These are phyloP conservation scores for Beroe forskalii DNA, from an alignment of 37 sponge, comb jelly and placozoan genomes.

Conservation along the genomic window DNA sequence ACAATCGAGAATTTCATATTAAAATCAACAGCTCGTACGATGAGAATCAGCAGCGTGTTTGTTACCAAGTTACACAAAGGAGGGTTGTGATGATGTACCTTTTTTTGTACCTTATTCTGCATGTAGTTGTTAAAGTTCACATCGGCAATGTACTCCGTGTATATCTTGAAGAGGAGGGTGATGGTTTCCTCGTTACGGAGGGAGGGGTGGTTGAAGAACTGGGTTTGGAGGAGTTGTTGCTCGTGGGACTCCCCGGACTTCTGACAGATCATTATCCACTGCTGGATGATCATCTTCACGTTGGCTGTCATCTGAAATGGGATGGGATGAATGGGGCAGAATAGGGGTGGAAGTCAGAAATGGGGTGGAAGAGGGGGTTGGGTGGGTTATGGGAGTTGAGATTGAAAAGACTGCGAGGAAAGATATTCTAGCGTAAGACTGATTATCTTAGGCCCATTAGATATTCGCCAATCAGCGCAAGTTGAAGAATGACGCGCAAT, in stretches of 20 bases:
- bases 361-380: not conserved
- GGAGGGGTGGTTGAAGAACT: constrained; percentile 26
- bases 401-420: not conserved
- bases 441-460: no score
- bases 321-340: not conserved
- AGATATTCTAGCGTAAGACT: no score
- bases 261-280: constrained; percentile 51
- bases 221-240: constrained; percentile 7
- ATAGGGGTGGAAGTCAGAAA: not conserved
- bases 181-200: constrained; percentile 81
- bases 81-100: not conserved
- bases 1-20: no score
- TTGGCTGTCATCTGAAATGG: constrained; percentile 5
- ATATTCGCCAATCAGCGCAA: no score
- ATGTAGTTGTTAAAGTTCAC: constrained; percentile 61
- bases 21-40: no score
- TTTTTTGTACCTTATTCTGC: constrained; percentile 21
- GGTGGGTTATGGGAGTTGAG: not conserved
- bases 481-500: no score
- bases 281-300: constrained; percentile 62
- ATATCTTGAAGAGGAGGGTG: constrained; percentile 51
- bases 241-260: constrained; percentile 30
- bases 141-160: constrained; percentile 56
- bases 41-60: no score
- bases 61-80: no score